Conservation (phyloP, 1,140 invertebrate genomes). For the Neotoxoptera formosana region DNA sequence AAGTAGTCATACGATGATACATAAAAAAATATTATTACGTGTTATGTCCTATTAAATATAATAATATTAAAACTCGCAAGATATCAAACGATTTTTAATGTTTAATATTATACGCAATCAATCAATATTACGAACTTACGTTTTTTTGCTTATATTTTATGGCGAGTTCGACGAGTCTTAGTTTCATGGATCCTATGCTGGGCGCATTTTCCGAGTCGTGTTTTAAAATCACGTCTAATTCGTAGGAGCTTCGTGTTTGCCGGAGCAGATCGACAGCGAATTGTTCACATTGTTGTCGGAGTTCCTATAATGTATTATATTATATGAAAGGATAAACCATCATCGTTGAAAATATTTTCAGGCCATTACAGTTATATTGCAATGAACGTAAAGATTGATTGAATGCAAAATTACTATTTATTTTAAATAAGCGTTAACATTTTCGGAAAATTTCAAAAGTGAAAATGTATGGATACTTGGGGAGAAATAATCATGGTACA, state of each 20-base stretch:
- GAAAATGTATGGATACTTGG: background rate
- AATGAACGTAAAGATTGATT: background rate
- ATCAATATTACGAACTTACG: slow-evolving; percentile 66
- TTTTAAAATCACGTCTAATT: slow-evolving; percentile 91
- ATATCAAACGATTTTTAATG: background rate
- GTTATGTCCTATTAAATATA: background rate
- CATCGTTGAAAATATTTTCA: background rate
- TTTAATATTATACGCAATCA: background rate
- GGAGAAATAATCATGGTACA: background rate
- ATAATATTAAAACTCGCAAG: background rate
- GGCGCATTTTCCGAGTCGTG: slow-evolving; percentile 67
- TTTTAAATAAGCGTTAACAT: background rate
- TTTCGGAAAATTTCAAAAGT: background rate
- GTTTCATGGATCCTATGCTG: slow-evolving; percentile 75
- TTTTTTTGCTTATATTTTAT: slow-evolving; percentile 94
- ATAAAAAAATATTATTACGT: background rate
- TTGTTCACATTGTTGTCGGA: slow-evolving; percentile 85
- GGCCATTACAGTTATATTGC: background rate
- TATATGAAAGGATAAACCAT: background rate
- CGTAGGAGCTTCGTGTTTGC: slow-evolving; percentile 87
- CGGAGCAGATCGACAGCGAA: slow-evolving; percentile 90
- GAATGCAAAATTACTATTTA: background rate
- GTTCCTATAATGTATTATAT: slow-evolving; percentile 68
- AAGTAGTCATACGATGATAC: too few species aligned
- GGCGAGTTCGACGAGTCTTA: slow-evolving; percentile 84